Base-by-base conservation (phyloP, 2,113 vertebrate species). In the Corythoichthys haematopterus region DNA sequence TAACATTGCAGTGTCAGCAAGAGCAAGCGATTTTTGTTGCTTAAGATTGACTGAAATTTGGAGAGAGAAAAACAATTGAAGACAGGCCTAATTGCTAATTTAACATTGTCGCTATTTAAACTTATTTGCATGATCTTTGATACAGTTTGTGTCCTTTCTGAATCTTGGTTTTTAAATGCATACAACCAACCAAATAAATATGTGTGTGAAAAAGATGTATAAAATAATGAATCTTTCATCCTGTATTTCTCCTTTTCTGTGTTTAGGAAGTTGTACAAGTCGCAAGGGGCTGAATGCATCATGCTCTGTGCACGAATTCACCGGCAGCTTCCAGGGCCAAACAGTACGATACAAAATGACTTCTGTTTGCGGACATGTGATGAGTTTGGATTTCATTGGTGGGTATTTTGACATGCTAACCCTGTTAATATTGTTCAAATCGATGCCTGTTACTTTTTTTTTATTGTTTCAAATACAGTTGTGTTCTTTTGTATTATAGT, bases 361-460 rank as follows among this genome's bases (percentile, higher is more conserved):
- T 0, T 98, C 97, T 0, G 97, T 99, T 14, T 99, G 97, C 45
- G 97, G 97, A 13, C 97, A 99, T 0, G 96, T 99, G 69, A 98
- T 98, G 96, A 98, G 95, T 75, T 84, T 99, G 90, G 97, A 99
- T 85, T 99, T 99, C 83, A 95, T 94, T 70, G 97, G 97, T 95
- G 85, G 48, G 82, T 79, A 57, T 62, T 45, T 12, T 57, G 35
- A 6, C 33, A 14, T 57, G 4, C 2, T 36, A 57, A 57, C 33
- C 4, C 3, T 3, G 10, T 11, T 33, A 13, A 2, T 14, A 2
- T 55, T 33, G 1, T 33, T 55, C 28, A 33, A 55, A 33, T 11
- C 5, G 20, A 28, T 53, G 53, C 20, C 53, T 33, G 11, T 33
- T 38, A 28, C 20, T 55, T 55, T 55, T 38, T 4, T 59, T 33